Evolutionary conservation across 1,140 invertebrate species (phyloP).

Genomic region (Ips nitidus): DNA sequence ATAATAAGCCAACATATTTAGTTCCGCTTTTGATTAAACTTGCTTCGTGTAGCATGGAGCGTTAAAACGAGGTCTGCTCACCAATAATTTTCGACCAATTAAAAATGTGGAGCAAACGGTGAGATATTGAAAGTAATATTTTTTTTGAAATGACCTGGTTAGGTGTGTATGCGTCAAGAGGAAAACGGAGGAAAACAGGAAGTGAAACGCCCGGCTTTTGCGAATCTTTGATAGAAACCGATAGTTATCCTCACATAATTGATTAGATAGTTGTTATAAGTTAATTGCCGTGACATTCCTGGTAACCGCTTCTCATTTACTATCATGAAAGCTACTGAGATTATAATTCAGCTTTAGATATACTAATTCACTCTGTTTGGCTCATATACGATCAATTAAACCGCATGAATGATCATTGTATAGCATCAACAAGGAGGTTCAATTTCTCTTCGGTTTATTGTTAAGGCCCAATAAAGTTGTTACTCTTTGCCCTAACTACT

Average conservation of each 20-base stretch:
- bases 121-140: conserved; percentile 23
- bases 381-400: neutral
- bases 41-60: neutral
- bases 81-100: conserved; percentile 10
- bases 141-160: conserved; percentile 6
- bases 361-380: neutral
- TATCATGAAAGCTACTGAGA: too few relatives aligned
- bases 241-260: conserved; percentile 12
- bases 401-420: too few relatives aligned
- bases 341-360: too few relatives aligned
- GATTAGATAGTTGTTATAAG: conserved; percentile 1
- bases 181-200: conserved; percentile 10
- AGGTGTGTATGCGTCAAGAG: neutral
- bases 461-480: neutral
- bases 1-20: neutral
- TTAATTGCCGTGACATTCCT: conserved; percentile 4
- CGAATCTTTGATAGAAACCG: conserved; percentile 7
- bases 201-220: conserved; percentile 11
- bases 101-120: conserved; percentile 18
- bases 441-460: too few relatives aligned
- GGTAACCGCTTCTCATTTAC: neutral
- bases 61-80: conserved; percentile 1
- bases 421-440: too few relatives aligned
- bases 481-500: neutral
- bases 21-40: conserved; percentile 2